Conservation (phyloP, 1,140 invertebrate species). For the Drosophila pseudoananassae region DNA sequence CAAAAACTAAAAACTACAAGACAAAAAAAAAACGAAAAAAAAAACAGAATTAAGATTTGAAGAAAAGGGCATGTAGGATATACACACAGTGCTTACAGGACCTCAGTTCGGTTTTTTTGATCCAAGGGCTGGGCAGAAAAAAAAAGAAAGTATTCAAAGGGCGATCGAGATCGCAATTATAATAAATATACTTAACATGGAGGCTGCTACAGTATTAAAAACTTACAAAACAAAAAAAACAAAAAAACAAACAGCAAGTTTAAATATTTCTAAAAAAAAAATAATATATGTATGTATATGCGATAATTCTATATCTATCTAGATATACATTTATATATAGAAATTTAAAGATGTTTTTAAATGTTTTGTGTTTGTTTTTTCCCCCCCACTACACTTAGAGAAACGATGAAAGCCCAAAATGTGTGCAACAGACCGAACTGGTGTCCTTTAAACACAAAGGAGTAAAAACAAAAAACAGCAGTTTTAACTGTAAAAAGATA, state of each 20-base stretch:
- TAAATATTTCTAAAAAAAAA: conserved; percentile 41
- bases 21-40: conserved; percentile 5
- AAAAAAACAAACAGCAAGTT: conserved; percentile 47
- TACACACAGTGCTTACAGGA: conserved; percentile 22
- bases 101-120: conserved; percentile 26
- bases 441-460: conserved; percentile 30
- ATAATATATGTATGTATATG: conserved; percentile 11
- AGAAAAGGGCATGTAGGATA: conserved; percentile 21
- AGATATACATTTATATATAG: conserved; percentile 44
- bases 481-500: conserved; percentile 15
- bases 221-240: conserved; percentile 23
- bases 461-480: conserved; percentile 14
- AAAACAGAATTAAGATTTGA: conserved; percentile 11
- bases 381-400: conserved; percentile 24
- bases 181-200: conserved; percentile 60
- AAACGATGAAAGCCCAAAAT: conserved; percentile 11
- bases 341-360: conserved; percentile 45
- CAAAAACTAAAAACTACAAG: conserved; percentile 14
- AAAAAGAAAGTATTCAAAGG: conserved; percentile 30
- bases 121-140: not conserved
- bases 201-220: conserved; percentile 83
- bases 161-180: conserved; percentile 18
- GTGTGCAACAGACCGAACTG: conserved; percentile 33
- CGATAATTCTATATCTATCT: conserved; percentile 27
- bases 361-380: conserved; percentile 69